phyloP scores from a whole-genome alignment of 2,113 vertebrate species.

The Sturnus vulgaris region DNA sequence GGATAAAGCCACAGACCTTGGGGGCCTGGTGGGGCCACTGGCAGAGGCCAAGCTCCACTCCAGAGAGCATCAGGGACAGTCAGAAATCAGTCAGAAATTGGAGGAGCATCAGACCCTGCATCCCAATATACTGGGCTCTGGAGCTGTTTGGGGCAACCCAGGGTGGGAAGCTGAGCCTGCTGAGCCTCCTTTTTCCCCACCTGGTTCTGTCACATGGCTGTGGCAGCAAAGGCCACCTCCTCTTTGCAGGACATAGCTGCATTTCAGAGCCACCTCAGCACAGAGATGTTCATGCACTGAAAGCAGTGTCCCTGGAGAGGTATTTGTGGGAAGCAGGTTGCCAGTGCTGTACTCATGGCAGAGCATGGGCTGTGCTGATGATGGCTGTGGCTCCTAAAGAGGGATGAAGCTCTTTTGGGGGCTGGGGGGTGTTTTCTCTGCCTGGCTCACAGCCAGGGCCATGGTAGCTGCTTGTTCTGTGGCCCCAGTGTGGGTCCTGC shows the following conservation, averaged over 20 bases:
- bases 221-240: not conserved
- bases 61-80: not conserved
- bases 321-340: no score
- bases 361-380: accelerated
- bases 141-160: not conserved
- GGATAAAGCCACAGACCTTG: not conserved
- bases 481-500: not conserved
- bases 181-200: not conserved
- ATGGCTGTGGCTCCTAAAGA: not conserved
- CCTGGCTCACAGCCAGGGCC: not conserved
- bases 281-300: not conserved
- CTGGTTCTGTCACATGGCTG: not conserved
- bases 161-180: not conserved
- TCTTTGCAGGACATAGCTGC: not conserved
- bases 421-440: not conserved
- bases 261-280: not conserved
- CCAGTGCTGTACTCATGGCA: accelerated
- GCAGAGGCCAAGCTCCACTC: not conserved
- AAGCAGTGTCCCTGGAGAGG: not conserved
- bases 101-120: not conserved
- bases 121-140: accelerated
- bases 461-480: not conserved
- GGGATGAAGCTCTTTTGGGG: not conserved
- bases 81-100: not conserved
- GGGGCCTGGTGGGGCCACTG: not conserved